Evolutionary conservation across 1,140 invertebrate genomes (phyloP), one percentile per base, ranked within the genome.

Genomic region (Arctopsyche grandis): DNA sequence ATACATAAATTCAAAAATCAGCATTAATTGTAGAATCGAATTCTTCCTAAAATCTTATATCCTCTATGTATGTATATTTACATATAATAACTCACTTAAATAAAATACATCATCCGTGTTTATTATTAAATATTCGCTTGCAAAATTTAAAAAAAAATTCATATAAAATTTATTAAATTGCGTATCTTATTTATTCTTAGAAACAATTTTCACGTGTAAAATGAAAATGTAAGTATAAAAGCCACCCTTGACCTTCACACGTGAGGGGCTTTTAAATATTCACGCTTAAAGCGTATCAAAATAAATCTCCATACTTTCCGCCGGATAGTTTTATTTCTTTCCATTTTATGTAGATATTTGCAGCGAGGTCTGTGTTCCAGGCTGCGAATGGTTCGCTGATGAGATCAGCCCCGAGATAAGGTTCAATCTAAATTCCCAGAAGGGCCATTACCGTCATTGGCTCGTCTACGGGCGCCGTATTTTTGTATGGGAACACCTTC

Each of bases 381-480:
- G n/a, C 1, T 56, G 22, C 48, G 44, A 56, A 52, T 46, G 71
- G 44, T 43, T 16, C 60, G 56, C 38, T 77, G 74, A 81, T 77
- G 77, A 81, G 77, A 79, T 77, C 77, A 79, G 52, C 48, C 76
- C 46, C 12, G 0, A 70, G 77, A 76, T 77, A 76, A 79, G 78
- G 77, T 71, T 70, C 74, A 75, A 81, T 81, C 80, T 81, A 79
- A 81, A 79, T 73, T 81, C 77, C 75, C 74, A 22, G 58, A 71
- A 60, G 77, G 66, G 48, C 80, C 69, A 79, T 81, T 81, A 81
- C 78, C 46, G 77, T 56, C 74, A 79, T 75, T 58, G 56, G 69
- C 29, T 79, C 78, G 58, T 70, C 78, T 71, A 16, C 56, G 52
- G 1, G 38, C 29, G 52, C 74, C 70, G 70, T 52, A 74, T 52